A percentile compares a stretch with the other conserved stretches of the same genome.
These are phyloP conservation scores for Proterorhinus semilunaris DNA, from an alignment of 2,113 vertebrate genomes.

Conservation along the genomic window DNA sequence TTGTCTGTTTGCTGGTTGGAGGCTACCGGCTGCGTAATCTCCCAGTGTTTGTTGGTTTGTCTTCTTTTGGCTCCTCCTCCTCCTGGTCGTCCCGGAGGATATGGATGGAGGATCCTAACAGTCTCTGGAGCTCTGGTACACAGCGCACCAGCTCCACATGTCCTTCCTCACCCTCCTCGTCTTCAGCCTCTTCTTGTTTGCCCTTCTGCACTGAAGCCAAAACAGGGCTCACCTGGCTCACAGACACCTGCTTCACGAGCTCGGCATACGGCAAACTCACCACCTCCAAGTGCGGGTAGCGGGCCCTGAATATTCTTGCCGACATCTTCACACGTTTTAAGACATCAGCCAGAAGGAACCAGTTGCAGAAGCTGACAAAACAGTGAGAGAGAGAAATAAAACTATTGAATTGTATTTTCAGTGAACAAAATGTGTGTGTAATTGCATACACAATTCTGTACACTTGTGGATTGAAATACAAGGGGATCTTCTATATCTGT, in stretches of 20 bases:
- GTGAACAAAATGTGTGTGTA: too few species aligned
- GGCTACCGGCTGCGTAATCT: constrained; percentile 70
- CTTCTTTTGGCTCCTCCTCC: constrained; percentile 45
- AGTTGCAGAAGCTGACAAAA: constrained; percentile 88
- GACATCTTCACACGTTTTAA: constrained; percentile 95
- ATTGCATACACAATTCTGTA: too few species aligned
- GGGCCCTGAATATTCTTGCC: constrained; percentile 90
- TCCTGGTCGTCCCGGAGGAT: constrained; percentile 71
- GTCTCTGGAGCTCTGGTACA: constrained; percentile 88
- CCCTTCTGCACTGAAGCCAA: constrained; percentile 63
- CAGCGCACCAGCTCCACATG: constrained; percentile 91
- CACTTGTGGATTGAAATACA: too few species aligned
- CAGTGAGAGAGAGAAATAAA: constrained; percentile 9
- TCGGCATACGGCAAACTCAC: constrained; percentile 81
- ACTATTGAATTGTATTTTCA: too few species aligned
- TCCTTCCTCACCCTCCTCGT: constrained; percentile 70
- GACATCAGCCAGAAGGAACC: constrained; percentile 92
- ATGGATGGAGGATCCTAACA: constrained; percentile 86
- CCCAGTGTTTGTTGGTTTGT: constrained; percentile 26
- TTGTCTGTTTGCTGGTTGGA: constrained; percentile 11
- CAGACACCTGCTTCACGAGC: constrained; percentile 85
- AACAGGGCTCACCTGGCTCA: constrained; percentile 88
- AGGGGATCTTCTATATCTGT: too few species aligned
- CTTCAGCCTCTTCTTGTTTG: constrained; percentile 73
- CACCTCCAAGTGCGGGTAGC: constrained; percentile 94